Percentiles rank a stretch among this genome's conserved stretches.
Conservation (phyloP, 2,113 vertebrate species). For the Syrrhaptes paradoxus region DNA sequence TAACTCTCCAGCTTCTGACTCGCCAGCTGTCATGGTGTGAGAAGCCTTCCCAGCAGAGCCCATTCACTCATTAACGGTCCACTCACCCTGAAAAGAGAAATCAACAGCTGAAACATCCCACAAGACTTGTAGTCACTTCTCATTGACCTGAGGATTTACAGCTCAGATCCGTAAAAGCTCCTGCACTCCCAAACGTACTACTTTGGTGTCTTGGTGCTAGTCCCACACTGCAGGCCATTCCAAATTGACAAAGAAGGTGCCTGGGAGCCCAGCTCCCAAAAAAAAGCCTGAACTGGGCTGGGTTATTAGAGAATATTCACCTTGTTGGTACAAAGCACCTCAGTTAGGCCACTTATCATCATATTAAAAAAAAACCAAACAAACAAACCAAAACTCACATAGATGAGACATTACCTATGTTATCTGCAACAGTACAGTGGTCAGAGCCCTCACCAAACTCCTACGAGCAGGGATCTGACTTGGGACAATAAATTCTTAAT, state of each 20-base stretch:
- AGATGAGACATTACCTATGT: background rate
- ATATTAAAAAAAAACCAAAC: background rate
- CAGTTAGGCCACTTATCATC: background rate
- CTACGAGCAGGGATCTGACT: background rate
- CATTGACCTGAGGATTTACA: background rate
- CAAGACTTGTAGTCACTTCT: background rate
- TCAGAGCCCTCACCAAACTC: background rate
- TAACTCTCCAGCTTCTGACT: conserved; percentile 61
- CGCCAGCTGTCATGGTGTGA: conserved; percentile 76
- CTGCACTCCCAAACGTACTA: background rate
- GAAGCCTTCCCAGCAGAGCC: conserved; percentile 42
- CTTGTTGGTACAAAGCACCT: background rate
- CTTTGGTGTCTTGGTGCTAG: background rate
- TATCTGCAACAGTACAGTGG: background rate
- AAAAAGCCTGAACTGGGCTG: background rate
- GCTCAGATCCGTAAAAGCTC: background rate
- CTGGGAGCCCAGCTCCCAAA: background rate
- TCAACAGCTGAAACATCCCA: background rate
- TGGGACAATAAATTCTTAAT: background rate
- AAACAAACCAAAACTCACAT: background rate
- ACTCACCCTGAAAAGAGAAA: conserved; percentile 41
- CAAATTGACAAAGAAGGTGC: background rate
- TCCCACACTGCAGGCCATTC: background rate
- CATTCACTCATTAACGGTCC: conserved; percentile 31
- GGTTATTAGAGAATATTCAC: background rate